Evolutionary conservation across 2,888 invertebrate genomes (phyloP).

Genomic region (Uloborus plumipes): DNA sequence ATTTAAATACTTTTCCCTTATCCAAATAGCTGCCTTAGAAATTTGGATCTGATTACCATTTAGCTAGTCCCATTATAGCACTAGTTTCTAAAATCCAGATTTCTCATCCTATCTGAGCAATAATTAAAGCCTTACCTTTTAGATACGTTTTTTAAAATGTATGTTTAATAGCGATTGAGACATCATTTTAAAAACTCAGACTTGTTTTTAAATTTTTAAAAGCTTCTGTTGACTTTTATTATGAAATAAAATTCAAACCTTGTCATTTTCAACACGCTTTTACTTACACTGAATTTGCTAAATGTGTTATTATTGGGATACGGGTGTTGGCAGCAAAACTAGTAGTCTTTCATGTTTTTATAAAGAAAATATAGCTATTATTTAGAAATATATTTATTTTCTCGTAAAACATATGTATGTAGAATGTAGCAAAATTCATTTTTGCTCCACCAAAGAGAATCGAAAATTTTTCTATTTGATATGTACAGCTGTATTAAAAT

Average conservation of each 20-base stretch:
- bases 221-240: neutral
- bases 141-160: slow-evolving; percentile 59
- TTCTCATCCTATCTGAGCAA: slow-evolving; percentile 64
- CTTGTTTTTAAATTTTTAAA: no score
- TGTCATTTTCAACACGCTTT: no score
- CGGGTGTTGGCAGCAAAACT: slow-evolving; percentile 64
- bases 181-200: neutral
- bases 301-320: slow-evolving; percentile 55
- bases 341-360: slow-evolving; percentile 61
- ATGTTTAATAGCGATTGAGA: slow-evolving; percentile 45
- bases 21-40: slow-evolving; percentile 54
- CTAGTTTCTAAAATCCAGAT: slow-evolving; percentile 59
- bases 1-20: slow-evolving; percentile 16
- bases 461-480: slow-evolving; percentile 44
- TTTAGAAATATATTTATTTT: slow-evolving; percentile 63
- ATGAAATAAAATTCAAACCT: slow-evolving; percentile 11
- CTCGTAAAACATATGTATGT: slow-evolving; percentile 43
- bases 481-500: slow-evolving; percentile 28
- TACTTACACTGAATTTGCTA: no score
- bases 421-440: slow-evolving; percentile 39
- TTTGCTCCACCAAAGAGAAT: slow-evolving; percentile 60
- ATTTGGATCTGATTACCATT: slow-evolving; percentile 49
- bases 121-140: slow-evolving; percentile 64
- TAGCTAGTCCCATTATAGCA: slow-evolving; percentile 56
- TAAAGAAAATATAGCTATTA: slow-evolving; percentile 60